A percentile compares a stretch with the other conserved stretches of the same genome.
These are phyloP conservation scores for Cirrhinus molitorella DNA, from an alignment of 2,797 vertebrate species.

Conservation along the genomic window DNA sequence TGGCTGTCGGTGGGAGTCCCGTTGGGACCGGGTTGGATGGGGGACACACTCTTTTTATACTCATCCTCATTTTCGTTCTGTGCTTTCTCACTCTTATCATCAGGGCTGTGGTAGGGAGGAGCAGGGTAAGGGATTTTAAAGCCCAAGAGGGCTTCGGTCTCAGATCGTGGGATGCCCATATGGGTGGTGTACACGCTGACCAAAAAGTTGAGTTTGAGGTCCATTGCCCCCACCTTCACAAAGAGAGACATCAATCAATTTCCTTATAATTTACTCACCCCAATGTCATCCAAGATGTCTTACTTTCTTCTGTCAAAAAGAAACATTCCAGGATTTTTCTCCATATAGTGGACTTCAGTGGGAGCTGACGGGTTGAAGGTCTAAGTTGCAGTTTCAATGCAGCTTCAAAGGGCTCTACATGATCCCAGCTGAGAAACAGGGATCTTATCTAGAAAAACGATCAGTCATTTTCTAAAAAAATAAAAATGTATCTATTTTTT, in stretches of 20 bases:
- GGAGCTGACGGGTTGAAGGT: too few species aligned
- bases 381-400: too few species aligned
- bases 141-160: conserved; percentile 94
- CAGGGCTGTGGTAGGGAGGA: conserved; percentile 95
- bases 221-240: conserved; percentile 81
- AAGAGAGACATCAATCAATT: background rate
- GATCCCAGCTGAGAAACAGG: too few species aligned
- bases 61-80: conserved; percentile 54
- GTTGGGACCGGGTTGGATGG: conserved; percentile 83
- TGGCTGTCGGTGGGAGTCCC: conserved; percentile 79
- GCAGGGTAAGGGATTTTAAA: conserved; percentile 94
- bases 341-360: too few species aligned
- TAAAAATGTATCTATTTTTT: too few species aligned
- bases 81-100: conserved; percentile 80
- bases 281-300: too few species aligned
- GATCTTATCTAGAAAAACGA: too few species aligned
- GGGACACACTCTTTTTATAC: conserved; percentile 70
- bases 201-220: conserved; percentile 97
- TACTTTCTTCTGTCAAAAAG: too few species aligned
- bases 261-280: too few species aligned
- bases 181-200: conserved; percentile 94
- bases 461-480: too few species aligned
- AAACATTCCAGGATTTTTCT: too few species aligned
- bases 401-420: too few species aligned
- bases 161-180: conserved; percentile 92